Percentiles rank a stretch among this genome's conserved stretches.
These are phyloP conservation scores for Natrix natrix DNA, from an alignment of 2,797 vertebrate genomes.

Conservation along the genomic window DNA sequence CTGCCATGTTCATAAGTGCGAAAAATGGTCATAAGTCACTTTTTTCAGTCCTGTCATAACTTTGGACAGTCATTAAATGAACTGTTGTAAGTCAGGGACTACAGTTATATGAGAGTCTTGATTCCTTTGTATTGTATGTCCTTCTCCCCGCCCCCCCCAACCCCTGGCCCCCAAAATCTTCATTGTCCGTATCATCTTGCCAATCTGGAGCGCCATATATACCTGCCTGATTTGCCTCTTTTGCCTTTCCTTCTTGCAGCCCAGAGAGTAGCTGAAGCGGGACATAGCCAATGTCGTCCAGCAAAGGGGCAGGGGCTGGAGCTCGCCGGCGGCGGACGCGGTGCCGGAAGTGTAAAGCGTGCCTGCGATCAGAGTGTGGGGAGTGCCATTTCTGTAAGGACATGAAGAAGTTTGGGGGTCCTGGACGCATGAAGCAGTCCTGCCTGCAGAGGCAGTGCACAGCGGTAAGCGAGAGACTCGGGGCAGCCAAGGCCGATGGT, in stretches of 20 bases:
- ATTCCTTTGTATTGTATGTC: no score
- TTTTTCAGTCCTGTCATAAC: not conserved
- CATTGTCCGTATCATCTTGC: not conserved
- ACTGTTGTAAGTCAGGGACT: not conserved
- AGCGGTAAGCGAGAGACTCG: conserved; percentile 74
- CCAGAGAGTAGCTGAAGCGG: conserved; percentile 70
- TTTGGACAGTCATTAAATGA: not conserved
- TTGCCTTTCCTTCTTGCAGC: conserved; percentile 40
- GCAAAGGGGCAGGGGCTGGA: conserved; percentile 83
- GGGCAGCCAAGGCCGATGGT: not conserved
- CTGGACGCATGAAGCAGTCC: conserved; percentile 93
- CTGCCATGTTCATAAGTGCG: not conserved
- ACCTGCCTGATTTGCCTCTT: not conserved
- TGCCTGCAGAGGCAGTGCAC: conserved; percentile 91
- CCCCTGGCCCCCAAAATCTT: rapidly evolving
- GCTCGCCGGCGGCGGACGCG: conserved; percentile 88
- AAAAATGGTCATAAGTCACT: not conserved
- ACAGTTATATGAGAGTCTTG: not conserved
- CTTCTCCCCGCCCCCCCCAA: no score
- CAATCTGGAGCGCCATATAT: rapidly evolving
- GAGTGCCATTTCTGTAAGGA: conserved; percentile 95
- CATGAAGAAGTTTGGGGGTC: conserved; percentile 96
- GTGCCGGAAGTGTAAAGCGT: conserved; percentile 91
- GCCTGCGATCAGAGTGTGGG: conserved; percentile 89
- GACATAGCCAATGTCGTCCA: conserved; percentile 84